Evolutionary conservation across 2,113 vertebrate species (phyloP), one percentile per base, ranked within the genome.

Genomic region (Prionailurus viverrinus): DNA sequence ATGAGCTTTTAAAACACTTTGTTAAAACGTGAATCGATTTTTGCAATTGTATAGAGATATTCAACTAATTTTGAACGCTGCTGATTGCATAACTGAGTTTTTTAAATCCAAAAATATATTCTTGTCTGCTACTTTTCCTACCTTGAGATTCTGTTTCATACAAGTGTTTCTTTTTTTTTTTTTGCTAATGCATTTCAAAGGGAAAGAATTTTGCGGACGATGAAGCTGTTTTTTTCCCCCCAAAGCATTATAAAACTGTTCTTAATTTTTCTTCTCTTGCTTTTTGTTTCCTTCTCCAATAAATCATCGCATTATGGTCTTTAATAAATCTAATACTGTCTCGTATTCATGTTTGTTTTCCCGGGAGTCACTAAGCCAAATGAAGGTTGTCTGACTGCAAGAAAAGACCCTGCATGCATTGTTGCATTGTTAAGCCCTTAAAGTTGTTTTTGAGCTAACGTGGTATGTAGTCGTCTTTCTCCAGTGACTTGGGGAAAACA

Each of bases 301-400:
- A 97, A 98, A 97, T 41, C 13, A 36, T 89, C 48, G 53, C 27
- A 33, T 91, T 45, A 23, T 93, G 69, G 58, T 94, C 96, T 93
- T 93, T 94, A 93, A 73, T 84, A 91, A 87, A 93, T 51, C 27
- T 39, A 5, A 51, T 93, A 33, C 85, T 80, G 66, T 94, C 48
- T 94, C 29, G 92, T 76, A 45, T 61, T 95, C 8, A 14, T 55
- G n/a, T 82, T 71, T 96, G 12, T 65, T 91, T 94, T 80, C 92
- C 66, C 45, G 58, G 65, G 29, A 61, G n/a, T 69, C 79, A 63
- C 19, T 91, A 61, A 83, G 25, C 33, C 73, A 69, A 36, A 71
- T 51, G 33, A 84, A 84, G 65, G 61, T 19, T 18, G 7, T 48
- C 16, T 33, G 63, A 58, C 65, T 29, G 0, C 5, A 19, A 93